These are phyloP conservation scores for Dallia pectoralis DNA, from an alignment of 2,797 vertebrate genomes.

Conservation along the genomic window DNA sequence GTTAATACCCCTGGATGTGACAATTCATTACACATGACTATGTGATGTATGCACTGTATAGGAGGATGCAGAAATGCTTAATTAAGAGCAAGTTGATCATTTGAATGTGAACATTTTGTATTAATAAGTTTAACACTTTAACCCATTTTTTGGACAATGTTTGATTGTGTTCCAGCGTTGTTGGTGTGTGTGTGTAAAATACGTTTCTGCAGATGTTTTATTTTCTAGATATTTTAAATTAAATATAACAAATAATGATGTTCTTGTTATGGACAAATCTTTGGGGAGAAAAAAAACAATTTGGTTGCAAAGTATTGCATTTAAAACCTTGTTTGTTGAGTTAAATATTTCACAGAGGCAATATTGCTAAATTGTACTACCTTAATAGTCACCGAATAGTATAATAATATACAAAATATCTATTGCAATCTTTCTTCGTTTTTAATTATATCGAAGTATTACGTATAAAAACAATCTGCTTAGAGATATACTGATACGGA, in stretches of 20 bases:
- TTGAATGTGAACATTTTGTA: slow-evolving; percentile 8
- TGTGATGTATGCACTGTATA: neutral
- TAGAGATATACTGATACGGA: no score
- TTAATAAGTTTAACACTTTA: slow-evolving; percentile 7
- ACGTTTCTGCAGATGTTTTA: neutral
- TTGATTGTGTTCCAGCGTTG: slow-evolving; percentile 49
- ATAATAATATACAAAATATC: no score
- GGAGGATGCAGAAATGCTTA: slow-evolving; percentile 9
- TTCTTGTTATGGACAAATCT: neutral
- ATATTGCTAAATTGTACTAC: no score
- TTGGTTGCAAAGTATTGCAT: neutral
- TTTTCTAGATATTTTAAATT: slow-evolving; percentile 3
- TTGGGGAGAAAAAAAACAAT: neutral
- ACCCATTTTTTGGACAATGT: slow-evolving; percentile 63
- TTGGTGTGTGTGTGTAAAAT: neutral
- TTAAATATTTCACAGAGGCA: no score
- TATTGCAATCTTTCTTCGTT: no score
- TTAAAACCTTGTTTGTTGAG: no score
- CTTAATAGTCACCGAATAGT: no score
- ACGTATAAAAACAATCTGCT: no score
- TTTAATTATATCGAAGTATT: no score
- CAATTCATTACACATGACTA: neutral
- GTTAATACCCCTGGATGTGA: neutral
- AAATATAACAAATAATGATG: neutral
- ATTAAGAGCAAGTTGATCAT: slow-evolving; percentile 25